phyloP scores from a whole-genome alignment of 2,888 invertebrate genomes.

The Lasius platythorax region DNA sequence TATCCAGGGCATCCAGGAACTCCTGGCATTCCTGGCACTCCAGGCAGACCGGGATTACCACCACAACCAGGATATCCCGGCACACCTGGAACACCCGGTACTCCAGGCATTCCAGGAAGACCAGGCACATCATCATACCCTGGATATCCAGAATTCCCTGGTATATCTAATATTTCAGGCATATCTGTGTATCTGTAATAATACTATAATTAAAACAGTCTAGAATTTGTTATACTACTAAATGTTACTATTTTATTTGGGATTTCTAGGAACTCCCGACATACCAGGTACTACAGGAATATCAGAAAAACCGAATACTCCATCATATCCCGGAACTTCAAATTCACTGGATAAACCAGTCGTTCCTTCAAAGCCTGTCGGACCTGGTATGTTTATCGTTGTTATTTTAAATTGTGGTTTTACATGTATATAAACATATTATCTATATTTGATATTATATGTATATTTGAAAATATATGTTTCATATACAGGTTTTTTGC shows the following conservation, averaged over 20 bases:
- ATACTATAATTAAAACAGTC: no score
- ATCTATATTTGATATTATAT: not conserved
- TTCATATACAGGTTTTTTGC: not conserved
- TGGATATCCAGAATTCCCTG: constrained; percentile 72
- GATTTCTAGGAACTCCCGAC: constrained; percentile 62
- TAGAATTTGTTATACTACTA: constrained; percentile 67
- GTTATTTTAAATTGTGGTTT: not conserved
- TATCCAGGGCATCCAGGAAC: not conserved
- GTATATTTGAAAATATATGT: not conserved
- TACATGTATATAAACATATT: not conserved
- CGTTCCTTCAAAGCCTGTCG: constrained; percentile 68
- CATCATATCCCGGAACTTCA: constrained; percentile 68
- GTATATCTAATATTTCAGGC: constrained; percentile 50
- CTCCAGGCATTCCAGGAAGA: constrained; percentile 51
- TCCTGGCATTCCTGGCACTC: not conserved
- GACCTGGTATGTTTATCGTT: constrained; percentile 39
- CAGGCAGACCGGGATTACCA: constrained; percentile 73
- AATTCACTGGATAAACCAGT: constrained; percentile 61
- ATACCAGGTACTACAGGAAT: no score
- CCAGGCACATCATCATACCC: constrained; percentile 75
- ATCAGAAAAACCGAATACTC: constrained; percentile 13
- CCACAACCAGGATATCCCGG: constrained; percentile 69
- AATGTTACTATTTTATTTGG: no score
- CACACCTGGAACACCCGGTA: constrained; percentile 56
- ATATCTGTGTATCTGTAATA: no score